Conservation (phyloP, 2,113 vertebrate genomes). For the Brachypteracias leptosomus region DNA sequence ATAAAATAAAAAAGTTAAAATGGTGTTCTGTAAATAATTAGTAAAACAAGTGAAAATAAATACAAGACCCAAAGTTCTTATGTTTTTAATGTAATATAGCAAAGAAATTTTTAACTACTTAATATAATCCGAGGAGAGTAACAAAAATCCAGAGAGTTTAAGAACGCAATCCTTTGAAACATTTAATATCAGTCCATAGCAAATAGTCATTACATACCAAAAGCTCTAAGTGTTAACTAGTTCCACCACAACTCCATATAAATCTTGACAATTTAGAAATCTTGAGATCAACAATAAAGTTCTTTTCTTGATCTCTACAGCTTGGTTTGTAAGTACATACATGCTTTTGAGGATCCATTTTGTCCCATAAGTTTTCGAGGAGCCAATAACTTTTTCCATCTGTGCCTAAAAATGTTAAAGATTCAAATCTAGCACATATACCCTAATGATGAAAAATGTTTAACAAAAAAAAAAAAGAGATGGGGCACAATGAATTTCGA, state of each 20-base stretch:
- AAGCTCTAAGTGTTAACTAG: conserved; percentile 84
- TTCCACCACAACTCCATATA: conserved; percentile 82
- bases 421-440: conserved; percentile 71
- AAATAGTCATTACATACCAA: conserved; percentile 84
- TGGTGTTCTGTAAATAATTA: conserved; percentile 80
- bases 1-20: conserved; percentile 81
- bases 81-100: conserved; percentile 97
- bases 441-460: conserved; percentile 66
- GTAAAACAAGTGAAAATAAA: conserved; percentile 84
- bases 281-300: conserved; percentile 76
- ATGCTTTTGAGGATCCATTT: conserved; percentile 75
- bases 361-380: conserved; percentile 70
- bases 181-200: conserved; percentile 84
- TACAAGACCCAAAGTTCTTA: conserved; percentile 91
- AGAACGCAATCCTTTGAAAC: conserved; percentile 90
- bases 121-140: conserved; percentile 84
- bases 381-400: conserved; percentile 74
- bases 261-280: conserved; percentile 80
- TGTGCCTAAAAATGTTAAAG: conserved; percentile 77
- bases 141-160: conserved; percentile 90
- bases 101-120: conserved; percentile 85
- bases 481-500: conserved; percentile 71
- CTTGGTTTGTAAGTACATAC: conserved; percentile 81
- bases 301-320: conserved; percentile 82
- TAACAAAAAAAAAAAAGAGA: conserved; percentile 53